Base-by-base conservation (phyloP, 30 jellyfish, hydroid and myxozoan genomes). In the Clytia hemisphaerica region DNA sequence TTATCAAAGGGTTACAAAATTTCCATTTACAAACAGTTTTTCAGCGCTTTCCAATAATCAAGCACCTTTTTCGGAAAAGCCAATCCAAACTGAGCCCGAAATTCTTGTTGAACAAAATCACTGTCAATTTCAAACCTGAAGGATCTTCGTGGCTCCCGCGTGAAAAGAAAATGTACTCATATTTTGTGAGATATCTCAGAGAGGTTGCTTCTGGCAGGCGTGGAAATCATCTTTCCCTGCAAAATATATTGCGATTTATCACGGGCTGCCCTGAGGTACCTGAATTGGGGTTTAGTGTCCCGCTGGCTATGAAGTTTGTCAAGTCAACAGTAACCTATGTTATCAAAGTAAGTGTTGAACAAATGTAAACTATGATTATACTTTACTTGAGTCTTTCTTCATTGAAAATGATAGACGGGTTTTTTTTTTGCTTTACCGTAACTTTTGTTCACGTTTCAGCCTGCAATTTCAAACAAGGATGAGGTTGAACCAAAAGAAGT, bases 121-220 rank as follows among this genome's bases (percentile, higher is more conserved):
- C 55, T 29, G 83, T 76, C 45, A 34, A 37, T 3, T 77, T 77
- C 77, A 45, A 75, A 2, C 58, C 68, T n/a, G 91, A 63, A 32
- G 83, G 91, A 2, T 30, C 83, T 3, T 27, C 75, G 22, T 65
- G 67, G 37, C 58, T 27, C 25, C 37, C 18, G 16, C 46, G 76
- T 16, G 91, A 66, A 37, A 77, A 77, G 38, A 62, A 64, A 42
- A 0, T 77, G 12, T 67, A 77, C 47, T 49, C 78, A 16, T 16
- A 45, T 21, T 77, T 63, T 37, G 55, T 67, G 25, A 77, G 36
- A 24, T 51, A 77, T 45, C 6, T 77, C 38, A 44, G 91, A 32
- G 91, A 63, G 58, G 76, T 50, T n/a, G 84, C 71, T 6, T 48
- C 77, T 61, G 79, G 87, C 4, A 33, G 87, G 67, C 28, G 87